phyloP scores from a whole-genome alignment of 1,140 invertebrate species.

The Heliconius eleuchia region DNA sequence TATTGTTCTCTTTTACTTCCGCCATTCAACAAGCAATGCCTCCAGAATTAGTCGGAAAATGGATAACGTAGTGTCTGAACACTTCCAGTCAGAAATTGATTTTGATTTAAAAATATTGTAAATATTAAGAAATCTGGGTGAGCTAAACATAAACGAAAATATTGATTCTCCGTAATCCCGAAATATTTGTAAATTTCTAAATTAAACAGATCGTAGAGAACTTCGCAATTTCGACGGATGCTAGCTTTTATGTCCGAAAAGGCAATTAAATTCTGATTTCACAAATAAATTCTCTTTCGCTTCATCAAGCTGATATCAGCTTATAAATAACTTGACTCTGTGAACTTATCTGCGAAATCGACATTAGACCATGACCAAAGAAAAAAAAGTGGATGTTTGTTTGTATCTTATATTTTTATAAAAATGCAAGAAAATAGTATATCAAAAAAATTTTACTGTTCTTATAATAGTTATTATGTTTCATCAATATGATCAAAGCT shows the following conservation, averaged over 20 bases:
- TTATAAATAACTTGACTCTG: slow-evolving; percentile 8
- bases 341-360: neutral
- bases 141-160: slow-evolving; percentile 2
- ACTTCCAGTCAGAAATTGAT: no score
- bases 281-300: slow-evolving; percentile 33
- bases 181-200: slow-evolving; percentile 22
- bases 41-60: no score
- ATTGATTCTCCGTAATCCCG: slow-evolving; percentile 9
- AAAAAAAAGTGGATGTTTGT: no score
- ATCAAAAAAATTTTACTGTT: no score
- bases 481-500: no score
- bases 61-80: no score
- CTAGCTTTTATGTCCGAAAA: slow-evolving; percentile 23
- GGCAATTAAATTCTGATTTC: slow-evolving; percentile 34
- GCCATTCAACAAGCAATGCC: no score
- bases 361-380: no score
- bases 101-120: neutral
- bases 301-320: slow-evolving; percentile 32
- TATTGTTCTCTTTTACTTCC: no score
- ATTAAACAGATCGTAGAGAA: slow-evolving; percentile 23
- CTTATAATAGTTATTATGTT: no score
- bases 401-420: no score
- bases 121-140: neutral
- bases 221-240: slow-evolving; percentile 27
- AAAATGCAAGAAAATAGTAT: no score